A percentile compares a stretch with the other conserved stretches of the same genome.
Evolutionary conservation across 2,888 invertebrate species (phyloP).

Genomic region (Himalopsyche tibetana): DNA sequence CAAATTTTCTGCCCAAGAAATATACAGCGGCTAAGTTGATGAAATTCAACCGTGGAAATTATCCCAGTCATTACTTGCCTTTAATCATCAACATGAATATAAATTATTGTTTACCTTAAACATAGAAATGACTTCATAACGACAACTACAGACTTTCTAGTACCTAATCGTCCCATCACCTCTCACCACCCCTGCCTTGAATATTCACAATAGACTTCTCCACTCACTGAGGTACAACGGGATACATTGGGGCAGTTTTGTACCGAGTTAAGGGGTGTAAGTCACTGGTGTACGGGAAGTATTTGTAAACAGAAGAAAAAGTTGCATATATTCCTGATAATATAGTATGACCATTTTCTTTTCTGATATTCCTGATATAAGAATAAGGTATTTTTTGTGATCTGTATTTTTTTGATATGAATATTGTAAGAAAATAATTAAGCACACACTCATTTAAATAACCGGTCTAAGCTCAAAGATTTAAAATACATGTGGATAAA

Average conservation of each 20-base stretch:
- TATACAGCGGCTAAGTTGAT: background rate
- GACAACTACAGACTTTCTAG: slow-evolving; percentile 30
- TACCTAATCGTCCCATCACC: slow-evolving; percentile 17
- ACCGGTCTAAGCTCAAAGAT: too few species aligned
- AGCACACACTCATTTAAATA: too few species aligned
- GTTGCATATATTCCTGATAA: too few species aligned
- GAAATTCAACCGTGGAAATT: slow-evolving; percentile 3
- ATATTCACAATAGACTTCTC: slow-evolving; percentile 54
- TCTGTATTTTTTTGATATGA: too few species aligned
- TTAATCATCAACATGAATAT: slow-evolving; percentile 34
- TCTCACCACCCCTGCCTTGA: slow-evolving; percentile 50
- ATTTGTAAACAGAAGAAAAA: too few species aligned
- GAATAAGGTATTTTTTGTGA: too few species aligned
- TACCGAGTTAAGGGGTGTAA: slow-evolving; percentile 31
- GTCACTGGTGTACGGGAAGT: background rate
- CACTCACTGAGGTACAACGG: slow-evolving; percentile 51
- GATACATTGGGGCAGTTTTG: slow-evolving; percentile 40
- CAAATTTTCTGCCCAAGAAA: background rate
- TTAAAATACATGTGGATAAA: too few species aligned
- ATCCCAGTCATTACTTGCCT: slow-evolving; percentile 13
- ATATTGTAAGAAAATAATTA: too few species aligned
- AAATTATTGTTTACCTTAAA: slow-evolving; percentile 34
- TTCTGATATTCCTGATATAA: too few species aligned
- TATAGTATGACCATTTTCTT: too few species aligned
- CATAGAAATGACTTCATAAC: slow-evolving; percentile 34